Evolutionary conservation across 2,888 invertebrate genomes (phyloP), one percentile per base, ranked within the genome.

Genomic region (Cantharis lateralis): DNA sequence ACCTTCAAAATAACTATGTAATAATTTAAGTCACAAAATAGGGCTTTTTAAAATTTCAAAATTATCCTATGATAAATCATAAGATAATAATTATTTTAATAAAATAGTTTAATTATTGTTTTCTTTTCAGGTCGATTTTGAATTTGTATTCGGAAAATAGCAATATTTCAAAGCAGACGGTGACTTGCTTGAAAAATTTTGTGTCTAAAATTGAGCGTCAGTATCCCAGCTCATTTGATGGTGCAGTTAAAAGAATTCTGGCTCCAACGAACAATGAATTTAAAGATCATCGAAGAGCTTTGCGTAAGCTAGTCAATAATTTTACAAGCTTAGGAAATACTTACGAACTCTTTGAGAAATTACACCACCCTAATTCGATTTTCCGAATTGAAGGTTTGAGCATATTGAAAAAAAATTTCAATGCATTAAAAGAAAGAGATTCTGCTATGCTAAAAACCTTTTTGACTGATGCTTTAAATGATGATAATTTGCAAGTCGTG

Each of bases 161-260:
- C 11, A 78, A 80, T n/a, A 82, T 83, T 68, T 71, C 84, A 0
- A 72, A 82, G 32, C 81, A 84, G 69, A 78, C 80, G 9, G 78
- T 81, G 72, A 64, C 77, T 2, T 88, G 87, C 87, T 24, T 87
- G 10, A 82, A 79, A 64, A 82, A 87, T 15, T 89, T 92, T 28
- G 83, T 95, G 0, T 90, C 91, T 77, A 90, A 88, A 20, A 85
- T 95, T 1, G 95, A 96, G 86, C 89, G 87, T 4, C 92, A 92
- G 81, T 95, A 95, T 85, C 94, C 96, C 0, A 88, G 89, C 0
- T 91, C 91, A 11, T 95, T 95, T 84, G 95, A 95, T 83, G 88
- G 89, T 69, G 91, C 92, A 64, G 88, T 95, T 0, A 93, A 93
- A 82, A 88, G 89, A 15, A 89, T 92, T 20, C 90, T 92, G 86